These are phyloP conservation scores for Adineta ricciae DNA, from an alignment of 2,888 invertebrate genomes.

Conservation along the genomic window DNA sequence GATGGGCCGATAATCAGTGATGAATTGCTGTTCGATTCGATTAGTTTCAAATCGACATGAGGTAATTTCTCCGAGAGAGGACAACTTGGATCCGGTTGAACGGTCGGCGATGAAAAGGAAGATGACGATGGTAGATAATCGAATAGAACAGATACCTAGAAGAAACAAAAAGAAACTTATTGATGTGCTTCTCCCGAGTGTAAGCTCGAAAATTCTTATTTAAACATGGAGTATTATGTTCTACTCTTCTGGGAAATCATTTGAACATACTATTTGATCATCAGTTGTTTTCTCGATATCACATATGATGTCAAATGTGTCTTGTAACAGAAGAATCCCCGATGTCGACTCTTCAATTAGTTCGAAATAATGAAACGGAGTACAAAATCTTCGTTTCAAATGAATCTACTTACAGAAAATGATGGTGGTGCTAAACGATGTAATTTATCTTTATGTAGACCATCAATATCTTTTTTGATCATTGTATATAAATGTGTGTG, in stretches of 20 bases:
- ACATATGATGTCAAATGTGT: no score
- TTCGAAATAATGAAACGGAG: no score
- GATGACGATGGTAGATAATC: not conserved
- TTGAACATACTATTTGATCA: no score
- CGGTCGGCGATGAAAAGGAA: not conserved
- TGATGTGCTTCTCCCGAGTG: no score
- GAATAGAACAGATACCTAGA: slow-evolving; percentile 11
- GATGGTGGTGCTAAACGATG: not conserved
- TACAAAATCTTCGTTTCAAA: no score
- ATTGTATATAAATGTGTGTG: slow-evolving; percentile 18
- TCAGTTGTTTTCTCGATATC: no score
- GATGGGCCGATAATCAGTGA: not conserved
- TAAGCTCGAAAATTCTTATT: no score
- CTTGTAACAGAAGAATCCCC: no score
- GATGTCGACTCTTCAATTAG: no score
- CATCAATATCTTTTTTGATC: slow-evolving; percentile 4
- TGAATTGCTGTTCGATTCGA: not conserved
- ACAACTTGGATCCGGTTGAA: not conserved
- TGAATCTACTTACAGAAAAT: not conserved
- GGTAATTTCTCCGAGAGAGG: not conserved
- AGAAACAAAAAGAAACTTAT: not conserved
- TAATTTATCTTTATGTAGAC: slow-evolving; percentile 15
- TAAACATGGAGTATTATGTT: no score
- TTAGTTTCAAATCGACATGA: not conserved
- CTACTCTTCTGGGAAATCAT: no score